Evolutionary conservation across 1,140 invertebrate genomes (phyloP).

Genomic region (Leucophenga varia): DNA sequence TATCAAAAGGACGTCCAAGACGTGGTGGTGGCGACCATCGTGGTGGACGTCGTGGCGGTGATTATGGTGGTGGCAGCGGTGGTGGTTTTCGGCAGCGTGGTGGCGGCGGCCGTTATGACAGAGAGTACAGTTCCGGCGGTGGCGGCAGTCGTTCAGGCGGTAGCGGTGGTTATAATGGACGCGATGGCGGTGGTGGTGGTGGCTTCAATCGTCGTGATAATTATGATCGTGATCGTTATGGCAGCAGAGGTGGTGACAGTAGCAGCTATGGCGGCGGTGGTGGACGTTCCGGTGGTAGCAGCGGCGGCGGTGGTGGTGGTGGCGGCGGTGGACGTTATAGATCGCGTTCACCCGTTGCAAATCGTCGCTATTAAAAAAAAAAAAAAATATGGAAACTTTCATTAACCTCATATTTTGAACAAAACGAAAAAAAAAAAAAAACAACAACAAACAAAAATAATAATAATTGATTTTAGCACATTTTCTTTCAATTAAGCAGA

Average conservation of each 20-base stretch:
- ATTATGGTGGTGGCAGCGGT: conserved; percentile 55
- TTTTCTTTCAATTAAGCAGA: too few relatives aligned
- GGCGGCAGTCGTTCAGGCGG: conserved; percentile 59
- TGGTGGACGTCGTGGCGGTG: conserved; percentile 58
- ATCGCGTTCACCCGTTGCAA: conserved; percentile 43
- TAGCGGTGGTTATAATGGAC: conserved; percentile 33
- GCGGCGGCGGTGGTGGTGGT: conserved; percentile 50
- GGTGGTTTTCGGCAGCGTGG: conserved; percentile 51
- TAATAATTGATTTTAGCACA: too few relatives aligned
- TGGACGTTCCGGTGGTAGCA: conserved; percentile 36
- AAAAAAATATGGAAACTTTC: too few relatives aligned
- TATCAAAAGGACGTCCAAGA: conserved; percentile 71
- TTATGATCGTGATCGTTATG: conserved; percentile 51
- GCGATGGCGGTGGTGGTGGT: conserved; percentile 43
- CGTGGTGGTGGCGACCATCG: conserved; percentile 60
- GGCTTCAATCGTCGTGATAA: conserved; percentile 30
- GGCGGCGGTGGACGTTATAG: conserved; percentile 49
- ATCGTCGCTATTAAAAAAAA: conserved; percentile 44
- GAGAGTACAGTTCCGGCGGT: conserved; percentile 52
- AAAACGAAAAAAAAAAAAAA: too few relatives aligned
- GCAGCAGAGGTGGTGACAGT: conserved; percentile 42
- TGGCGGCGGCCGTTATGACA: conserved; percentile 34
- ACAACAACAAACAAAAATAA: too few relatives aligned
- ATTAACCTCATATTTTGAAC: too few relatives aligned
- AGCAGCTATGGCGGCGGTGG: conserved; percentile 52